Base-by-base conservation (phyloP, 2,888 invertebrate species). In the Cordilura impudica region DNA sequence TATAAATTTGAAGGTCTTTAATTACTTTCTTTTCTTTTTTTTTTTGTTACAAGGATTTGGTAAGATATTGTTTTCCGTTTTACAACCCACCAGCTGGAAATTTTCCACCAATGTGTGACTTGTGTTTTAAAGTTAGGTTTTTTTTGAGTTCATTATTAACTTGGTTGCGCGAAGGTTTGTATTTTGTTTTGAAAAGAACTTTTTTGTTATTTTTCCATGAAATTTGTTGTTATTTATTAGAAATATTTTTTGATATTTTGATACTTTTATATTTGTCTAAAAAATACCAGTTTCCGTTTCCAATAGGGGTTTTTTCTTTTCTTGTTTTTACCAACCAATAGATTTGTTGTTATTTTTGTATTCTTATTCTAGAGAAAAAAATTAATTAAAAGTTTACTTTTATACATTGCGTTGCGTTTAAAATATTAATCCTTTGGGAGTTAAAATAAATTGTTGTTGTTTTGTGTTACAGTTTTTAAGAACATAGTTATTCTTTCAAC, bases 311-410 rank as follows among this genome's bases (percentile, higher is more conserved):
- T 56, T 43, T 35, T 53, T 54, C 43, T 53, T 23, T 14, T 10
- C 2, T 23, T 61, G 8, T 26, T 66, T 35, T 49, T 26, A 16
- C 39, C 14, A 6, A 21, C 54, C 2, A 49, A 26, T 23, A 14
- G 16, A 35, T 47, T 49, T 69, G 31, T 31, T 23, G 26, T 65
- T 66, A 4, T 19, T 10, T 61, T 14, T 12, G 16, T 61, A 43
- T 35, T 73, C 31, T 49, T n/a, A n/a, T 12, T 14, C 49, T 60
- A 26, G n/a, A 56, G 54, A 51, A 67, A 61, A 60, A 45, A 61
- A 51, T 76, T 80, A 72, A 80, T 75, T 76, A 67, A 74, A 74
- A 79, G 71, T 69, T 76, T 58, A 54, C 56, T 76, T 69, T 61
- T 60, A 67, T 67, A 61, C 47, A n/a, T 71, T 75, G 61, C 54